Evolutionary conservation across 2,888 invertebrate genomes (phyloP).

Genomic region (Hipparchia semele): DNA sequence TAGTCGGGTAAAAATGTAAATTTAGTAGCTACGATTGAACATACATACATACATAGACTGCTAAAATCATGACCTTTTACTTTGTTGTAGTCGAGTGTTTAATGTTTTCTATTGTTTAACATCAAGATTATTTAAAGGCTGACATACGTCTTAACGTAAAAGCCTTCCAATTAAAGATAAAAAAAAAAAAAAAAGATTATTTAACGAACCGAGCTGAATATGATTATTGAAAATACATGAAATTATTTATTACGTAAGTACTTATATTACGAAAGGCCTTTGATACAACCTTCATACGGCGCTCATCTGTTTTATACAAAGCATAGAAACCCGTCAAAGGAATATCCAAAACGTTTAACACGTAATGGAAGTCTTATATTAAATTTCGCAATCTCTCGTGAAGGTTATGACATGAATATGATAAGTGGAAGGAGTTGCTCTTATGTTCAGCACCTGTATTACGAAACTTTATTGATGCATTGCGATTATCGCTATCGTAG

Average conservation of each 20-base stretch:
- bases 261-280: conserved; percentile 23
- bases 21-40: too few species aligned
- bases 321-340: not conserved
- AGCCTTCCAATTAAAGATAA: too few species aligned
- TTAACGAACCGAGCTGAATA: conserved; percentile 13
- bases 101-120: not conserved
- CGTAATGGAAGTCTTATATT: conserved; percentile 14
- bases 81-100: too few species aligned
- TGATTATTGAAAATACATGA: conserved; percentile 29
- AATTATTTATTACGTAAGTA: conserved; percentile 17
- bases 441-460: conserved; percentile 13
- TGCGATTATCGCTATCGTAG: not conserved
- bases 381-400: conserved; percentile 35
- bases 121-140: conserved; percentile 4
- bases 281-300: conserved; percentile 20
- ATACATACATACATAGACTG: too few species aligned
- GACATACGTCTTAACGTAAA: too few species aligned
- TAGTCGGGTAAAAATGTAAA: too few species aligned
- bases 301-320: not conserved
- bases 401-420: conserved; percentile 32
- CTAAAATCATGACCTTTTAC: too few species aligned
- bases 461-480: conserved; percentile 4
- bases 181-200: too few species aligned
- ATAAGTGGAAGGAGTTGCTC: conserved; percentile 22
- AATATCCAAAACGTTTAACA: conserved; percentile 3